These are phyloP conservation scores for Chrysochloris asiatica DNA, from an alignment of 2,113 vertebrate genomes.

Conservation along the genomic window DNA sequence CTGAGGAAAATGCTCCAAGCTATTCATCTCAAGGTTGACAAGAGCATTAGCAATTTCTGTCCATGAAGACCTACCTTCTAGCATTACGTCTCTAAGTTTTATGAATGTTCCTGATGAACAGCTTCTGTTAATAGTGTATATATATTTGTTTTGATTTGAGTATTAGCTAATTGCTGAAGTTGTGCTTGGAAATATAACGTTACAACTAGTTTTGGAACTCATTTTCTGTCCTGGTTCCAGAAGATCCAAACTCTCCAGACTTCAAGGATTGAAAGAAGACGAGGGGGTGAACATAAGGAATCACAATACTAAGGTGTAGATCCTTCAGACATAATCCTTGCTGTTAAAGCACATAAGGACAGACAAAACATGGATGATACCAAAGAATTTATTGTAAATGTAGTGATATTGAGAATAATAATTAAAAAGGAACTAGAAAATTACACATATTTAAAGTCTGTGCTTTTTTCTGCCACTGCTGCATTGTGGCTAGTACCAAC, in stretches of 20 bases:
- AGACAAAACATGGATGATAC: slow-evolving; percentile 69
- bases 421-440: slow-evolving; percentile 72
- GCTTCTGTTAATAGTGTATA: not conserved
- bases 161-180: slow-evolving; percentile 2
- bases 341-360: not conserved
- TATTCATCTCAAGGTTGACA: too few relatives aligned
- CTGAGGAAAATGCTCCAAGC: too few relatives aligned
- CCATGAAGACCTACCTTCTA: too few relatives aligned
- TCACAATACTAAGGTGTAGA: not conserved
- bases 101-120: not conserved
- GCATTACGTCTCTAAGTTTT: not conserved
- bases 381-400: slow-evolving; percentile 78
- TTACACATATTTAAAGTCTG: slow-evolving; percentile 74
- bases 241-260: not conserved
- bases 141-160: not conserved
- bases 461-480: slow-evolving; percentile 57
- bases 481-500: slow-evolving; percentile 46
- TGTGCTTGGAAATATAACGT: not conserved
- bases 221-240: not conserved
- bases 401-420: slow-evolving; percentile 55
- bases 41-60: too few relatives aligned
- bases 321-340: not conserved
- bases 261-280: not conserved
- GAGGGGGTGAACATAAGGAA: not conserved
- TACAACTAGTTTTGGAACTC: not conserved